phyloP scores from a whole-genome alignment of 2,888 invertebrate species.

The Deilephila porcellus region DNA sequence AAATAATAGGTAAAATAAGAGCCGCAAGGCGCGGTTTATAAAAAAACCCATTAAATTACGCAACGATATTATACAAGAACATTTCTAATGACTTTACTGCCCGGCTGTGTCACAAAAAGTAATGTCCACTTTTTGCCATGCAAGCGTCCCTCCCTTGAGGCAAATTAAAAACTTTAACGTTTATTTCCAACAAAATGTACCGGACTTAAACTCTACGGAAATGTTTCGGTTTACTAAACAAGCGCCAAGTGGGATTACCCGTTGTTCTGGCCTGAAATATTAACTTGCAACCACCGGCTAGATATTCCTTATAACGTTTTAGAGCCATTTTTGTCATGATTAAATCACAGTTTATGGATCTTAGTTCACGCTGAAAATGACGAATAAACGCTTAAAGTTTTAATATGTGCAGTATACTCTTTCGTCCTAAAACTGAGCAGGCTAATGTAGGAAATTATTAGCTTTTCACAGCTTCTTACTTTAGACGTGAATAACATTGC shows the following conservation, averaged over 20 bases:
- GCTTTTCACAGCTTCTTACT: neutral
- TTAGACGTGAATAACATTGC: no score
- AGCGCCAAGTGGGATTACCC: slow-evolving; percentile 36
- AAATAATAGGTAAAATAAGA: no score
- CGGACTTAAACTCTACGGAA: slow-evolving; percentile 37
- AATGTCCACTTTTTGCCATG: slow-evolving; percentile 5
- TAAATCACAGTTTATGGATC: slow-evolving; percentile 11
- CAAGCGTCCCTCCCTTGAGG: slow-evolving; percentile 34
- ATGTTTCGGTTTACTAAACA: slow-evolving; percentile 38
- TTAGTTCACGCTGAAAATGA: neutral
- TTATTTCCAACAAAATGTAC: slow-evolving; percentile 33
- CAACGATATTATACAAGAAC: neutral
- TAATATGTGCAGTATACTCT: neutral
- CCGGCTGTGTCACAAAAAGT: neutral
- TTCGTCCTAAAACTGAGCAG: neutral
- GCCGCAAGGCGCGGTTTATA: no score
- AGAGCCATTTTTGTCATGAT: slow-evolving; percentile 18
- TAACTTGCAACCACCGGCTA: neutral
- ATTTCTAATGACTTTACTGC: neutral
- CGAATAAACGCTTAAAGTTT: neutral
- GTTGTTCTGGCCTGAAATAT: slow-evolving; percentile 30
- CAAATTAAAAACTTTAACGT: slow-evolving; percentile 47
- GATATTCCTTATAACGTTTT: slow-evolving; percentile 12
- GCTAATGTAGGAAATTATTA: neutral
- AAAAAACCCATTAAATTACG: neutral